Percentiles rank a stretch among this genome's conserved stretches.
Evolutionary conservation across 1,140 invertebrate genomes (phyloP).

Genomic region (Helicoverpa zea): DNA sequence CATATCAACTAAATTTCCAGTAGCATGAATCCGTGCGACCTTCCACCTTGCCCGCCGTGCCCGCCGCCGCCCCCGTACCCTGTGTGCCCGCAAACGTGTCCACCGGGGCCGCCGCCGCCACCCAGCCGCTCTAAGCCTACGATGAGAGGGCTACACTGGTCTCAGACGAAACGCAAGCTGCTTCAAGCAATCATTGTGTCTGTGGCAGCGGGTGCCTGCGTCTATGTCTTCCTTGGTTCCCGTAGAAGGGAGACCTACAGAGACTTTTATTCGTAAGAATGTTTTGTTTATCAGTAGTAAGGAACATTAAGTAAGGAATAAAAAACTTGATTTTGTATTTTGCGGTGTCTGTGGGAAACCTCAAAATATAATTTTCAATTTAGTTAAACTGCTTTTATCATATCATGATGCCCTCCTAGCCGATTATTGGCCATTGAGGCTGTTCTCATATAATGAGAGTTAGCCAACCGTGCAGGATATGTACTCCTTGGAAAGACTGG

Average conservation of each 20-base stretch:
- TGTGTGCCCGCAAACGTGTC: slow-evolving; percentile 66
- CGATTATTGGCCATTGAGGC: no score
- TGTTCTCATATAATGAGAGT: no score
- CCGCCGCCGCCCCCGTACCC: slow-evolving; percentile 57
- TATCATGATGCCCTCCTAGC: no score
- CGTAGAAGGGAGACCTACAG: slow-evolving; percentile 64
- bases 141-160: slow-evolving; percentile 73
- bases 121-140: slow-evolving; percentile 70
- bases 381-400: no score
- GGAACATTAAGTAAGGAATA: no score
- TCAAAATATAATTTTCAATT: neutral
- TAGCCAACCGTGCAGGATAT: no score
- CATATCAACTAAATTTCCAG: slow-evolving; percentile 37
- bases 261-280: slow-evolving; percentile 75
- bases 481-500: no score
- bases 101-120: slow-evolving; percentile 64
- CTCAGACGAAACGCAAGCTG: slow-evolving; percentile 66
- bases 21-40: slow-evolving; percentile 58
- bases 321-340: no score
- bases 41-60: slow-evolving; percentile 57
- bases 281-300: neutral
- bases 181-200: slow-evolving; percentile 54
- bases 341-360: no score
- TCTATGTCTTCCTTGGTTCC: slow-evolving; percentile 56
- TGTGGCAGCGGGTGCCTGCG: slow-evolving; percentile 54